phyloP scores from a whole-genome alignment of 2,888 invertebrate genomes.

The Lasioglossum marginatum region DNA sequence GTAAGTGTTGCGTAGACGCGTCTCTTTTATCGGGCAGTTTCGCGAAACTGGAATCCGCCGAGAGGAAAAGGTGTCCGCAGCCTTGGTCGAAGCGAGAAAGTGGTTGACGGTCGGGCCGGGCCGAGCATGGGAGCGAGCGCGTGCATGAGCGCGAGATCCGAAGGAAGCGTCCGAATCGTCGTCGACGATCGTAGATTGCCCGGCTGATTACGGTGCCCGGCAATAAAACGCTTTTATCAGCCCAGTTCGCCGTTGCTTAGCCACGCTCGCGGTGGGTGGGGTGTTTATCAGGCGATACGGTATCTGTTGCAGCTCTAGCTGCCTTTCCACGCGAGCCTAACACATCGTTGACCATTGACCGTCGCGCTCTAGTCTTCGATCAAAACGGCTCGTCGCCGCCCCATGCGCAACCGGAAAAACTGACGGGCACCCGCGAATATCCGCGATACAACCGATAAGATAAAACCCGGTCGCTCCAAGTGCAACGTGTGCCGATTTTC shows the following conservation, averaged over 20 bases:
- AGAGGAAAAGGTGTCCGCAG: constrained; percentile 52
- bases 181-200: constrained; percentile 39
- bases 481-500: neutral
- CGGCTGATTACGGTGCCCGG: constrained; percentile 31
- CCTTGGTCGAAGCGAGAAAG: constrained; percentile 36
- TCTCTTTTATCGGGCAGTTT: constrained; percentile 52
- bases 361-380: constrained; percentile 28
- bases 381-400: constrained; percentile 14
- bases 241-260: constrained; percentile 20
- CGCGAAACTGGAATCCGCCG: constrained; percentile 57
- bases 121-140: neutral
- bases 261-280: constrained; percentile 53
- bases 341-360: constrained; percentile 24
- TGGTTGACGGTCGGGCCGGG: neutral
- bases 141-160: neutral
- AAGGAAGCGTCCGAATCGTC: constrained; percentile 6
- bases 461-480: neutral
- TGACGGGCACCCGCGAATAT: neutral
- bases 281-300: constrained; percentile 74
- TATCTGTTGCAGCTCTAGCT: constrained; percentile 64
- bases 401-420: neutral
- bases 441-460: constrained; percentile 19
- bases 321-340: constrained; percentile 44
- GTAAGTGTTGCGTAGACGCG: constrained; percentile 32
- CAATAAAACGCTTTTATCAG: constrained; percentile 60